Base-by-base conservation (phyloP, 2,797 vertebrate genomes). In the Linurgus olivaceus region DNA sequence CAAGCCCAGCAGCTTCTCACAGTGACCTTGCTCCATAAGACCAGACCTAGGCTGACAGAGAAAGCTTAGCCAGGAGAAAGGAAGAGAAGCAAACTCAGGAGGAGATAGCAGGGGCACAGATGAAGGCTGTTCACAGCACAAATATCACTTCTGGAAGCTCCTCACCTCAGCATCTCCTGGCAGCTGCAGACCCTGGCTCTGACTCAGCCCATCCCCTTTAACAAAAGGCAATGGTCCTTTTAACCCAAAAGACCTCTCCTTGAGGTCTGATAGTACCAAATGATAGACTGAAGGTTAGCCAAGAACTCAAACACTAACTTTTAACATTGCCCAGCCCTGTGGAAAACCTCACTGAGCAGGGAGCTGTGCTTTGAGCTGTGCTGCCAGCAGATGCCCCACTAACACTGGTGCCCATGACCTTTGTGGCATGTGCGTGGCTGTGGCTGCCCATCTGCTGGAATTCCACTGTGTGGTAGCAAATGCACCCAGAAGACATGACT, bases 381-480 rank as follows among this genome's bases (percentile, higher is more conserved):
- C 55, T 92, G 83, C 88, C 85, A 86, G n/a, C 57, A 80, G 73
- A 80, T 21, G n/a, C 57, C 62, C 58, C 67, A 66, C 28, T 62
- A 72, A 42, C 33, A 50, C 1, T 50, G 45, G 75, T 87, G 68
- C 71, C 87, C 17, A 23, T 88, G 91, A 96, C 94, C 93, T 9
- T 59, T 23, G 55, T 76, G 96, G 93, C 85, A 97, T 71, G 91
- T 25, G 21, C 9, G 11, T 79, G 84, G 63, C 77, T 70, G n/a
- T 23, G 70, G 80, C 73, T 95, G 89, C 71, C 93, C 95, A 90
- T 79, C 92, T 94, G 88, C 62, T 74, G 88, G 77, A 84, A 96
- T 96, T 92, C 88, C 59, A 28, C 63, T 50, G 63, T 59, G 76
- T 57, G 84, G 70, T 67, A 82, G 88, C 73, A 88, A 90, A 80